phyloP scores from a whole-genome alignment of 2,113 vertebrate species.

The Chrysemys picta region DNA sequence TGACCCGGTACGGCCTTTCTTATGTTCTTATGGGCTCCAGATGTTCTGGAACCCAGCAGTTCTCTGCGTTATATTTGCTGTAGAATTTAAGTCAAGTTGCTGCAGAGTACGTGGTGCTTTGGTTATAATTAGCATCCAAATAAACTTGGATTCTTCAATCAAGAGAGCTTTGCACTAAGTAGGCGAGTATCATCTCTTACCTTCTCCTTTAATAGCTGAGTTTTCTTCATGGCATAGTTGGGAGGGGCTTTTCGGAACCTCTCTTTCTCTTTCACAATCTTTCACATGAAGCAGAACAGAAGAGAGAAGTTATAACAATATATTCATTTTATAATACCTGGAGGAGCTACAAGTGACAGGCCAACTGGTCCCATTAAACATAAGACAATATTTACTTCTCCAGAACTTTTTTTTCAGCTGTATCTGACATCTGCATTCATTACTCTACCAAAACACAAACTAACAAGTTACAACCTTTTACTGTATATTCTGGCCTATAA shows the following conservation, averaged over 20 bases:
- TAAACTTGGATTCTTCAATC: background rate
- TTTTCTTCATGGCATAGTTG: constrained; percentile 99
- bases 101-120: background rate
- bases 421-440: background rate
- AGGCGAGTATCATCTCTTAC: constrained; percentile 74
- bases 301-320: background rate
- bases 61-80: background rate
- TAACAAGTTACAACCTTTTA: background rate
- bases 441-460: background rate
- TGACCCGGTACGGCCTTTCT: too few relatives aligned
- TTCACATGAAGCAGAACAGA: constrained; percentile 19
- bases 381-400: background rate
- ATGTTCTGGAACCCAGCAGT: background rate
- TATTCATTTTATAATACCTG: background rate
- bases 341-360: background rate
- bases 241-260: constrained; percentile 96
- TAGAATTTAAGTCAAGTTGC: background rate
- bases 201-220: constrained; percentile 97
- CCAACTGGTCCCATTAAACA: background rate
- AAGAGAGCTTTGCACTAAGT: constrained; percentile 5
- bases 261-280: constrained; percentile 99
- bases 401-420: background rate
- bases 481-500: background rate
- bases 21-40: background rate
- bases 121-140: background rate